Evolutionary conservation across 2,888 invertebrate genomes (phyloP).

Genomic region (Erynnis tages): DNA sequence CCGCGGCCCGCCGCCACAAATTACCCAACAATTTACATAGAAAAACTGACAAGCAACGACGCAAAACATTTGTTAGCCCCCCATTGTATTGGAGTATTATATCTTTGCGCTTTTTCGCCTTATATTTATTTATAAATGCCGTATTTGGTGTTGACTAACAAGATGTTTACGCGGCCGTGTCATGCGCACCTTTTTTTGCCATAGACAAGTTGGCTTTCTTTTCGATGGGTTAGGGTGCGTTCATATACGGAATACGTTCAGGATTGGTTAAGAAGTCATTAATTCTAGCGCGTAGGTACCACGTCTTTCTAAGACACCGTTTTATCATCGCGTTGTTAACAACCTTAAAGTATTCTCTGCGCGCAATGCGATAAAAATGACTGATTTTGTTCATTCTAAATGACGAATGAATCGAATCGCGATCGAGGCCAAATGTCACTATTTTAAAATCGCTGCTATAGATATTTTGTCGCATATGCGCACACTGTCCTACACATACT

Average conservation of each 20-base stretch:
- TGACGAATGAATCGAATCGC: too few relatives aligned
- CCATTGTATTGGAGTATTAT: slow-evolving; percentile 72
- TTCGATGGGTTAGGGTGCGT: slow-evolving; percentile 33
- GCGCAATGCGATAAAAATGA: too few relatives aligned
- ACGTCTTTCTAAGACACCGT: not conserved
- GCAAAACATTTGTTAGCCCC: slow-evolving; percentile 68
- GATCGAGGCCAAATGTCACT: too few relatives aligned
- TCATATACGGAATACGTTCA: not conserved
- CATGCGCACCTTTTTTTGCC: slow-evolving; percentile 52
- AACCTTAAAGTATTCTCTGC: too few relatives aligned
- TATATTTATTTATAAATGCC: slow-evolving; percentile 74
- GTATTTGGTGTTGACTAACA: slow-evolving; percentile 75
- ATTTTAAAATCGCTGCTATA: too few relatives aligned
- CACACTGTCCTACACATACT: too few relatives aligned
- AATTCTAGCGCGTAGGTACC: not conserved
- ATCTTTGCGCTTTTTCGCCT: slow-evolving; percentile 51
- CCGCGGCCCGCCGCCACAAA: slow-evolving; percentile 56
- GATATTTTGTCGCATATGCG: too few relatives aligned
- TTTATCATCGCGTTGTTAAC: too few relatives aligned
- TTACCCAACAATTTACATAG: slow-evolving; percentile 75
- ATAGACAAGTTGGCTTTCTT: slow-evolving; percentile 56
- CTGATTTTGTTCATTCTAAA: too few relatives aligned
- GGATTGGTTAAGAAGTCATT: not conserved
- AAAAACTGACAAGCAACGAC: slow-evolving; percentile 69
- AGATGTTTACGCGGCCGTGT: slow-evolving; percentile 62